Evolutionary conservation across 2,113 vertebrate genomes (phyloP), one percentile per base, ranked within the genome.

Genomic region (Corythoichthys haematopterus): DNA sequence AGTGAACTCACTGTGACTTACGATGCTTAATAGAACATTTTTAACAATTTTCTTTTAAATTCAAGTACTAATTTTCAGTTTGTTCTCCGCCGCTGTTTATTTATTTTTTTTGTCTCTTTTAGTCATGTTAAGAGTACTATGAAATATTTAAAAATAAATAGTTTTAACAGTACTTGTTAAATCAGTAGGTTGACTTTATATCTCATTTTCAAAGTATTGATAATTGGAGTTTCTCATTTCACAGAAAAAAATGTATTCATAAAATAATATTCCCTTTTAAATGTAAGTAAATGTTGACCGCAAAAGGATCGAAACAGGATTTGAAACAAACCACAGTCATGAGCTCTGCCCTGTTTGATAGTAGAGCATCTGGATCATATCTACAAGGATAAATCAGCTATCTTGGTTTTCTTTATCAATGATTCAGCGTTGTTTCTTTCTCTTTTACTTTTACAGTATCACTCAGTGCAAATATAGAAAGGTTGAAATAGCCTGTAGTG

Each of bases 321-420:
- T 80, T 81, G 64, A 76, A 72, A 81, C 73, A 71, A 80, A 85
- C 70, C 40, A 35, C 28, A 45, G 70, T 71, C 75, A 80, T 82
- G 71, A 77, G 68, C 72, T 72, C 52, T 50, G 69, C 67, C 69
- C 78, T 79, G 60, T 60, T 68, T 68, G 10, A 75, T 71, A 62
- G 43, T 12, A 68, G 20, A 20, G 65, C 60, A 65, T 46, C 6
- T 28, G 20, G 52, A 68, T 59, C 33, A 33, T 40, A 35, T 36
- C 51, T 48, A 70, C 53, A 51, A 0, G 57, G 48, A 60, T 58
- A 59, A 33, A 16, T 58, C 6, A 14, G 16, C 11, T 6, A 57
- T 5, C 33, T 33, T 36, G 55, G 12, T 38, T 43, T 59, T 59
- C 36, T 38, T 16, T 38, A 59, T 37, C 57, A 59, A 38, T 33